A percentile compares a stretch with the other conserved stretches of the same genome.
Conservation (phyloP, 2,797 vertebrate genomes). For the Rachycentron canadum region DNA sequence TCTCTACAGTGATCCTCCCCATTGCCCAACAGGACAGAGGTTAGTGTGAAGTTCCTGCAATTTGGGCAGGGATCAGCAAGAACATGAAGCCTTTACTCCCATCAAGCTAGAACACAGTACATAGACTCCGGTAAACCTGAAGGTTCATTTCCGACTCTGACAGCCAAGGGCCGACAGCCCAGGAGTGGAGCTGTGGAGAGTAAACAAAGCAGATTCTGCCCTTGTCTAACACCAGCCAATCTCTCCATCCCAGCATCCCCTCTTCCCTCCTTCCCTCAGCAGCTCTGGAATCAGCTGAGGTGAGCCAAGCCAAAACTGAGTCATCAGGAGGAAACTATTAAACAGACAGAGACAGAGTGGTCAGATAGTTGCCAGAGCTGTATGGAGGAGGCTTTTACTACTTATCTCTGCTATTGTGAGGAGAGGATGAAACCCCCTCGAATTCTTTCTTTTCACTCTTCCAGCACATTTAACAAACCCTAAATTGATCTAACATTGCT, state of each 20-base stretch:
- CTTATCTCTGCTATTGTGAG: constrained; percentile 67
- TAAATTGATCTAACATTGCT: not conserved
- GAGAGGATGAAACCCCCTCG: constrained; percentile 50
- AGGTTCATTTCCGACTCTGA: constrained; percentile 71
- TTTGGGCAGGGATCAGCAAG: constrained; percentile 57
- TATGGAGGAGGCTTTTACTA: constrained; percentile 64
- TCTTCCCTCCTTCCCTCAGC: constrained; percentile 62
- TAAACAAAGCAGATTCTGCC: constrained; percentile 76
- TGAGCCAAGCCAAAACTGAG: constrained; percentile 71
- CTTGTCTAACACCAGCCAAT: constrained; percentile 51
- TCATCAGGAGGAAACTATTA: constrained; percentile 78
- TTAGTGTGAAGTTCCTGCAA: constrained; percentile 44
- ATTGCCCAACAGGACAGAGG: constrained; percentile 61
- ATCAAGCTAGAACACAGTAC: constrained; percentile 25
- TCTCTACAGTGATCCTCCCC: constrained; percentile 52
- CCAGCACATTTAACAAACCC: not conserved
- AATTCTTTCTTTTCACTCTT: constrained; percentile 36
- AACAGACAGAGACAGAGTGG: constrained; percentile 67
- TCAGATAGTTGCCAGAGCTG: constrained; percentile 74
- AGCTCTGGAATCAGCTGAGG: constrained; percentile 67
- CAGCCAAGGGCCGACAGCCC: constrained; percentile 66
- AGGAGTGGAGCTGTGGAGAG: constrained; percentile 58
- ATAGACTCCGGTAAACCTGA: constrained; percentile 49
- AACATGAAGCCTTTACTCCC: constrained; percentile 64
- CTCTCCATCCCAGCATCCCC: constrained; percentile 59